Evolutionary conservation across 1,140 invertebrate species (phyloP).

Genomic region (Ericerus pela): DNA sequence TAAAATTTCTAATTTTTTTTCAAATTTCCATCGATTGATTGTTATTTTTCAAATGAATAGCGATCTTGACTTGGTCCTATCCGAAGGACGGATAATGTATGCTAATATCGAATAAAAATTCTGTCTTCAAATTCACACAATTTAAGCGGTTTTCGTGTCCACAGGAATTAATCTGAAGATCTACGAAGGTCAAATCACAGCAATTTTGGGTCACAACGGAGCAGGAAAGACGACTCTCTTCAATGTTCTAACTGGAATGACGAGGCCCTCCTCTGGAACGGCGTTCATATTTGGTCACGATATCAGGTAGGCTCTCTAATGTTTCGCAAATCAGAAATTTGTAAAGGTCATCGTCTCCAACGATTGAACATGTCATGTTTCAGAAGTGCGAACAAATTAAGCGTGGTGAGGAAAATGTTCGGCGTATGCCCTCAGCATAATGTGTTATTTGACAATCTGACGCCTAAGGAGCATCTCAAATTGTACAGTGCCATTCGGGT

Average conservation of each 20-base stretch:
- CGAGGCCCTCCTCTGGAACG: slow-evolving; percentile 52
- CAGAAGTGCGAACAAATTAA: slow-evolving; percentile 53
- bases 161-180: slow-evolving; percentile 49
- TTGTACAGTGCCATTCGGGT: slow-evolving; percentile 67
- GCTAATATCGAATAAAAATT: too few species aligned
- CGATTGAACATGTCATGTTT: too few species aligned
- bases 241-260: slow-evolving; percentile 71
- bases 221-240: slow-evolving; percentile 75
- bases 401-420: slow-evolving; percentile 53
- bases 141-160: too few species aligned
- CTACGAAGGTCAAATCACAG: slow-evolving; percentile 70
- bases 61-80: too few species aligned
- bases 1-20: too few species aligned
- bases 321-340: slow-evolving; percentile 17
- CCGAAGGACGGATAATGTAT: too few species aligned
- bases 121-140: too few species aligned
- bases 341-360: too few species aligned
- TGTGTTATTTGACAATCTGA: slow-evolving; percentile 72
- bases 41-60: too few species aligned
- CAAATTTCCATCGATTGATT: too few species aligned
- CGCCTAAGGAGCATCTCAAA: slow-evolving; percentile 69
- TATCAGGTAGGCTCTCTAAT: slow-evolving; percentile 34
- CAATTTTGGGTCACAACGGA: slow-evolving; percentile 76
- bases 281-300: slow-evolving; percentile 63
- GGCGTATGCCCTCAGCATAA: slow-evolving; percentile 88